Evolutionary conservation across 1,140 invertebrate species (phyloP), one percentile per base, ranked within the genome.

Genomic region (Drosophila mayri): DNA sequence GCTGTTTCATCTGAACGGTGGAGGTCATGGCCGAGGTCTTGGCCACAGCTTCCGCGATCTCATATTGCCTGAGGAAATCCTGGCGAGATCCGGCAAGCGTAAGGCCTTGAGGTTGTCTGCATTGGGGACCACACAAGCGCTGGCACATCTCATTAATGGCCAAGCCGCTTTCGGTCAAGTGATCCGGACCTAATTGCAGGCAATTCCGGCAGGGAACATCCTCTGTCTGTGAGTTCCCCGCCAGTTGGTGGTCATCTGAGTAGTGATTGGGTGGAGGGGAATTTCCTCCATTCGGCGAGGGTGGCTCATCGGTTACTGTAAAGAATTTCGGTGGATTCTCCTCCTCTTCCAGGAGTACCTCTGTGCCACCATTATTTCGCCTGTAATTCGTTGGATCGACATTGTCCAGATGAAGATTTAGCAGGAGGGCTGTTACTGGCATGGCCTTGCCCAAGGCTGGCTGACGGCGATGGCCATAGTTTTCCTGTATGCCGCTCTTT

Each of bases 21-120:
- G 94, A 94, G 50, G 94, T 95, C 93, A 94, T 93, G 78, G 95
- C 85, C 82, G 93, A 94, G 57, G 94, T 94, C 72, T 93, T 93
- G 28, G 94, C 94, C 63, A 95, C 85, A 49, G 94, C 93, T 91
- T 95, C 95, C 46, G 94, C 94, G 43, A 95, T 81, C 58, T 93
- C 93, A 25, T 94, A 92, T 32, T 94, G 94, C 77, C 94, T 93
- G 32, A 93, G 92, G 76, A 94, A 93, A 65, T 92, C 93, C 68
- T 91, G 81, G 28, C 93, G 77, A 57, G 66, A 49, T 40, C 91
- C 91, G 20, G 66, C 76, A 16, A 92, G 49, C 37, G 79, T 83
- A 7, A 92, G 40, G 38, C 80, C 83, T 22, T 76, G 75, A 4
- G 76, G 72, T 43, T 74, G 66, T 32, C 88, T 82, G 47, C 88